phyloP scores from a whole-genome alignment of 2,113 vertebrate genomes.

The Lycocorax pyrrhopterus region DNA sequence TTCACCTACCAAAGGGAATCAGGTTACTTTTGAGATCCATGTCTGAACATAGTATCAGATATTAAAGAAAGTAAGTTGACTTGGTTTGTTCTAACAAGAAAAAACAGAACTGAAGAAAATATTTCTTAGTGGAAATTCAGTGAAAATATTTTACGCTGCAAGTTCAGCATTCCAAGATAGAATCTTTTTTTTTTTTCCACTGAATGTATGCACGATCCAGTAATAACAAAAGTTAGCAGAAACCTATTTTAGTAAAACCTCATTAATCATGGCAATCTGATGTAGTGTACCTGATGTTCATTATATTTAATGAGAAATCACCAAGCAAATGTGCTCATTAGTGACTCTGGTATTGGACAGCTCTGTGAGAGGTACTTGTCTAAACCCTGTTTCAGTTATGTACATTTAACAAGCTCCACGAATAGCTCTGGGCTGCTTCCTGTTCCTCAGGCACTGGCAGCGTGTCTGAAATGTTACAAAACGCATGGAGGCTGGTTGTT shows the following conservation, averaged over 20 bases:
- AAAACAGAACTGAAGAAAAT: neutral
- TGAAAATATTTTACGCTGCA: neutral
- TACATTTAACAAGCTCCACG: conserved; percentile 42
- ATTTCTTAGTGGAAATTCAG: neutral
- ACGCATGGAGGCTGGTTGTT: neutral
- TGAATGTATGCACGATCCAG: neutral
- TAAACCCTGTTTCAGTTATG: conserved; percentile 53
- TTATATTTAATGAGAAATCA: conserved; percentile 33
- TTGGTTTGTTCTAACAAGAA: neutral
- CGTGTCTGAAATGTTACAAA: neutral
- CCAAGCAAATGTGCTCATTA: conserved; percentile 7
- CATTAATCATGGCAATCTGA: neutral
- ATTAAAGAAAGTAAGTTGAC: neutral
- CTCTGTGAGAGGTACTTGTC: neutral
- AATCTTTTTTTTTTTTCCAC: neutral
- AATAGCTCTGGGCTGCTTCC: conserved; percentile 19
- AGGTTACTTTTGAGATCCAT: neutral
- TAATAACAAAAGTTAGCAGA: conserved; percentile 31
- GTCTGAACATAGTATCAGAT: neutral
- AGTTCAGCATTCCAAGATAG: neutral
- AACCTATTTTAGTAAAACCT: conserved; percentile 31
- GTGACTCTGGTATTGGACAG: neutral
- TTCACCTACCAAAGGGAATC: neutral
- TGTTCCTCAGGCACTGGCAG: neutral
- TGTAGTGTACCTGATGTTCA: neutral